Conservation (phyloP, 2,888 invertebrate species). For the Volucella zonaria region DNA sequence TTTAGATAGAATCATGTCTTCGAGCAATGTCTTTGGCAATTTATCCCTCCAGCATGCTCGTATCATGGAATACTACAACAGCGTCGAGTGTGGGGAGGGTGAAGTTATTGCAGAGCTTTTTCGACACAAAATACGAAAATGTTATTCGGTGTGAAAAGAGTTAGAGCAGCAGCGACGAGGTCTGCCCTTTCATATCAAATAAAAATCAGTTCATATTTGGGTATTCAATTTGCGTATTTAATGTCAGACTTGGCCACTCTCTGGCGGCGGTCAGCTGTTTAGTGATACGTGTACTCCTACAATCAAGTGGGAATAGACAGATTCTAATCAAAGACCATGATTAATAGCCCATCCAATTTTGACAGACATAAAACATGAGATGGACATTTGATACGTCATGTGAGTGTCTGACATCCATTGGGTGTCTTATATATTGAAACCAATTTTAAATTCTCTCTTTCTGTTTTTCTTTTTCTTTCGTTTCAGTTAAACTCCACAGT, state of each 20-base stretch:
- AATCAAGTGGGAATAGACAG: constrained; percentile 25
- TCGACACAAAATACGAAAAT: constrained; percentile 28
- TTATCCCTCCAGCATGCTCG: constrained; percentile 20
- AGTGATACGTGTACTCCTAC: background rate
- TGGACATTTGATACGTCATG: constrained; percentile 32
- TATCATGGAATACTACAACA: no score
- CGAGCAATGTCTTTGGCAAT: constrained; percentile 36
- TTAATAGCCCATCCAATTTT: constrained; percentile 52
- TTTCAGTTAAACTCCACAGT: constrained; percentile 43
- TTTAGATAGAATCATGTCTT: constrained; percentile 57
- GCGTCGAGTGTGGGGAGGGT: background rate
- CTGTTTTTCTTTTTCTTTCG: constrained; percentile 6
- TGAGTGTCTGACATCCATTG: background rate
- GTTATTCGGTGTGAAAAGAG: constrained; percentile 23
- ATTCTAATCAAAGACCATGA: constrained; percentile 31
- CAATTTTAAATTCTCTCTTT: constrained; percentile 3
- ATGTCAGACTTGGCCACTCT: background rate
- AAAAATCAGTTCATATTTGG: no score
- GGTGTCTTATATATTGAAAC: background rate
- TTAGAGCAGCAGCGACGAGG: background rate
- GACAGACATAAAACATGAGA: constrained; percentile 45
- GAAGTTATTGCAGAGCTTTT: constrained; percentile 42
- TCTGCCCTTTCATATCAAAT: constrained; percentile 16
- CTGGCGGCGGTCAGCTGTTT: background rate
- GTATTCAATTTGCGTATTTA: no score